These are phyloP conservation scores for Sphaeramia orbicularis DNA, from an alignment of 2,797 vertebrate species.

Conservation along the genomic window DNA sequence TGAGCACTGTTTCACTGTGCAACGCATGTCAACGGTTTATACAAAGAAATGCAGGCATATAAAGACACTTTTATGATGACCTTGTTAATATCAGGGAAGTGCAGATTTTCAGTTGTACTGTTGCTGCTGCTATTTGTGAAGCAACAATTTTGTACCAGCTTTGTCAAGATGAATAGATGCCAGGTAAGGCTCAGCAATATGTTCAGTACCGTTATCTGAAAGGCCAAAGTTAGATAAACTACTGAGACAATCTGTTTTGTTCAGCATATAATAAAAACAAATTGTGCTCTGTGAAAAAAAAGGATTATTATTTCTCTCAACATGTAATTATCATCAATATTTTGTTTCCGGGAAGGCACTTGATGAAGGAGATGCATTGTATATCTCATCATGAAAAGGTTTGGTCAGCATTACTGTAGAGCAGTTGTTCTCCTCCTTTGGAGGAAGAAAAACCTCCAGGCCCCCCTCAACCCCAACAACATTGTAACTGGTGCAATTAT, in stretches of 20 bases:
- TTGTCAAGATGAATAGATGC: constrained; percentile 15
- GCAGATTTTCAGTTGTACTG: background rate
- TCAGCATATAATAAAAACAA: background rate
- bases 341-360: background rate
- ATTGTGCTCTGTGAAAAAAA: background rate
- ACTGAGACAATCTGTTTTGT: constrained; percentile 3
- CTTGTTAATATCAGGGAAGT: background rate
- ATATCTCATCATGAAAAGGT: background rate
- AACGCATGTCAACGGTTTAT: background rate
- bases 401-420: background rate
- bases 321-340: constrained; percentile 7
- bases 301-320: background rate
- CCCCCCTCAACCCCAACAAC: too few species aligned
- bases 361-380: too few species aligned
- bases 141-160: constrained; percentile 9
- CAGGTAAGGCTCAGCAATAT: constrained; percentile 26
- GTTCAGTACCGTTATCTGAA: constrained; percentile 30
- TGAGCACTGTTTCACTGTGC: background rate
- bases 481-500: too few species aligned
- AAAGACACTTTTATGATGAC: background rate
- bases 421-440: too few species aligned
- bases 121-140: constrained; percentile 7
- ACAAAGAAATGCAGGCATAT: background rate
- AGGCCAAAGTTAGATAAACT: background rate
- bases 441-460: too few species aligned